Base-by-base conservation (phyloP, 2,888 invertebrate genomes). In the Rutpela maculata region DNA sequence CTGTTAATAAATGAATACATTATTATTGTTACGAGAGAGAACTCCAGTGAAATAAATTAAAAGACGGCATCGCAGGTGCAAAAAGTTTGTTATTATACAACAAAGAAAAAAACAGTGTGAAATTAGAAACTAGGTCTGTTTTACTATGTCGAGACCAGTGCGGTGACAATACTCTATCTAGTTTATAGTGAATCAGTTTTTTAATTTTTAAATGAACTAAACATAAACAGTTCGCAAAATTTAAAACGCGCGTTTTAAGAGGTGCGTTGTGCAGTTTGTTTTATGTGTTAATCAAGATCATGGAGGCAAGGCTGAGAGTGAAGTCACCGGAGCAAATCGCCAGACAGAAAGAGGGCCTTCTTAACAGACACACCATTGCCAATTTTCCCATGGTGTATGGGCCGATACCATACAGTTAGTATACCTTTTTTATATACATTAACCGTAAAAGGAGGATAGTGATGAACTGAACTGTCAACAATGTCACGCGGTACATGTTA, bases 321-420 rank as follows among this genome's bases (percentile, higher is more conserved):
- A 89, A 87, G 81, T 80, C 86, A 62, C 79, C 86, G 43, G 86
- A 85, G 73, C 84, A 86, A 77, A 81, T 83, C 56, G 82, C 78
- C 6, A 83, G 85, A 50, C 84, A 84, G 73, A 86, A 85, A 83
- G 85, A 87, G 80, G 80, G 83, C 67, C 82, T 83, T 38, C 81
- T 84, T 57, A 83, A 87, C 75, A 86, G 89, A 68, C 88, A 89
- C 75, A 89, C 90, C 82, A 90, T 91, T 83, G 90, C 92, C 83
- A 92, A 93, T 87, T 92, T 94, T 89, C 94, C 95, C 78, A 92
- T 94, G 88, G 92, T 96, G 83, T 95, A 95, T 89, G 95, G 94
- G 81, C 95, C 95, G 82, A 91, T 93, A 83, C 94, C 95, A 77
- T 95, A 95, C 90, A 95, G 95, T 95, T 92, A 94, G 95, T 95